These are phyloP conservation scores for Saguinus midas DNA, from an alignment of 2,113 vertebrate species.

Conservation along the genomic window DNA sequence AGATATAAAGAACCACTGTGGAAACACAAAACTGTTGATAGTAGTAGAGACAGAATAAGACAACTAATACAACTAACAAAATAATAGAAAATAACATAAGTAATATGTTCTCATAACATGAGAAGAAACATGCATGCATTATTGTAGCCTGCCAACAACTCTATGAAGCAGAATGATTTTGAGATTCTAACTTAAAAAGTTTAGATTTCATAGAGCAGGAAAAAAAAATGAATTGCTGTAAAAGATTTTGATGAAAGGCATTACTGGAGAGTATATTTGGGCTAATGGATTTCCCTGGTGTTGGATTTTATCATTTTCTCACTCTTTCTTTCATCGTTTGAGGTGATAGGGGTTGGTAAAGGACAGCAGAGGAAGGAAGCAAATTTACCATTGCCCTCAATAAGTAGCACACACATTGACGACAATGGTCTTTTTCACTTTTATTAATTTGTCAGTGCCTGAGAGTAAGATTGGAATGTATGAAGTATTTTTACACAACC, in stretches of 20 bases:
- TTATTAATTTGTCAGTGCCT: background rate
- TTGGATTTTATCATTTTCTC: background rate
- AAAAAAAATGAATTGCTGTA: background rate
- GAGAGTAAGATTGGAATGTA: background rate
- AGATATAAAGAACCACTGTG: background rate
- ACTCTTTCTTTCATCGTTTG: background rate
- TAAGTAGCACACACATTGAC: background rate
- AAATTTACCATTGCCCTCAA: background rate
- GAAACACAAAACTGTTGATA: background rate
- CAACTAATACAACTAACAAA: background rate
- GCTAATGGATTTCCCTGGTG: slow-evolving; percentile 5
- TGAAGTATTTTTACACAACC: slow-evolving; percentile 21
- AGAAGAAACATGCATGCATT: background rate
- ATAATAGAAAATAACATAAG: background rate
- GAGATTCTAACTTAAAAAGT: slow-evolving; percentile 31
- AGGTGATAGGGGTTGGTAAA: background rate
- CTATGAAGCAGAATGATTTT: background rate
- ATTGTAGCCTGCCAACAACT: background rate
- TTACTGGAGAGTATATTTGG: background rate
- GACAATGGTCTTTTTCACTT: background rate
- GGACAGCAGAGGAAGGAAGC: background rate
- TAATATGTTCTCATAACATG: background rate
- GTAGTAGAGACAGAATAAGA: background rate
- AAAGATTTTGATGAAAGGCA: slow-evolving; percentile 2
- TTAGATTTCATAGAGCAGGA: background rate